Evolutionary conservation across 2,888 invertebrate genomes (phyloP), one percentile per base, ranked within the genome.

Genomic region (Scotopteryx bipunctaria): DNA sequence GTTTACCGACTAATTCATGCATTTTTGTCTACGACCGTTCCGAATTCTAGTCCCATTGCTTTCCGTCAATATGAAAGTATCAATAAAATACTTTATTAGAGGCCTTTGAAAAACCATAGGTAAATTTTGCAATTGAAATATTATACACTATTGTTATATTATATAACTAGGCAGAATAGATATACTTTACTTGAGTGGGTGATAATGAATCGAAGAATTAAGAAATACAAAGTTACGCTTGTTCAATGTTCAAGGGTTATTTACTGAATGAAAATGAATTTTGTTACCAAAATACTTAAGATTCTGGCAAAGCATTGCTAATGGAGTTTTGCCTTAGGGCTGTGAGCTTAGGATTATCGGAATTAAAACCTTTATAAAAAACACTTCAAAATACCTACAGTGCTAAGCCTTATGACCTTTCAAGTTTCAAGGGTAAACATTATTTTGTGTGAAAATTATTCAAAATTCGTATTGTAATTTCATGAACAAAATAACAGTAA

Each of bases 301-400:
- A n/a, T n/a, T 53, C 33, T 27, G 44, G 51, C 38, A 43, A 57
- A 49, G 55, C 57, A 50, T 42, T 55, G 60, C 55, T 57, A 60
- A 57, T 57, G 49, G 38, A 48, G 51, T 36, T 43, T 41, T 40
- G 47, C 36, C 31, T 27, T 33, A 50, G 41, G 27, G 38, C 17
- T 57, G 38, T 57, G 55, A 50, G 55, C 51, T 60, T 60, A 55
- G 54, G 58, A 50, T 61, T 56, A 58, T 52, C 49, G 5, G 33
- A 52, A 56, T 54, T 47, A 58, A 54, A 56, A 56, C 51, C 54
- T 38, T 56, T 54, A 54, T 33, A 32, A 25, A 40, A 48, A 48
- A 43, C 43, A 25, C 21, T 57, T 49, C 48, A 32, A 27, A 13
- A 32, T 23, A 17, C 25, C 19, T 32, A 11, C 13, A 13, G 36